phyloP scores from a whole-genome alignment of 2,113 vertebrate species.

The Pterocles orientalis region DNA sequence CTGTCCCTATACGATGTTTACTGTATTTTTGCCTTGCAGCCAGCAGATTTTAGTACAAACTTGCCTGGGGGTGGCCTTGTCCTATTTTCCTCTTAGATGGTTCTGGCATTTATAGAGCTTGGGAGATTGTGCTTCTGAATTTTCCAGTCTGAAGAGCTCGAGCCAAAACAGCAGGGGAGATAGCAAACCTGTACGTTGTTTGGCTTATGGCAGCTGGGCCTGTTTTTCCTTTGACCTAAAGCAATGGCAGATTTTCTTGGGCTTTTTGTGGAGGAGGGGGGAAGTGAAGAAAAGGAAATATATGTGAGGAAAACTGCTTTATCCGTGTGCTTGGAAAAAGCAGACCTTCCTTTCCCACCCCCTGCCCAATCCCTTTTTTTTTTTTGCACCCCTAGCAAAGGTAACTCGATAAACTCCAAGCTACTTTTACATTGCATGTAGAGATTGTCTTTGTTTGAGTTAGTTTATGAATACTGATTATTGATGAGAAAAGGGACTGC shows the following conservation, averaged over 20 bases:
- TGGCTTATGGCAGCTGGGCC: slow-evolving; percentile 66
- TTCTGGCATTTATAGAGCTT: slow-evolving; percentile 72
- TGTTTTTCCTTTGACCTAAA: slow-evolving; percentile 72
- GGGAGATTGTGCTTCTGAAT: slow-evolving; percentile 67
- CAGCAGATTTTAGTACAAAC: slow-evolving; percentile 71
- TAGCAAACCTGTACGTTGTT: slow-evolving; percentile 66
- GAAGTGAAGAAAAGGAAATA: neutral
- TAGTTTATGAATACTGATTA: neutral
- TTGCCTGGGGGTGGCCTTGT: slow-evolving; percentile 67
- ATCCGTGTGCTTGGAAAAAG: neutral
- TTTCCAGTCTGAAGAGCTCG: slow-evolving; percentile 67
- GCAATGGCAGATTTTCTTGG: slow-evolving; percentile 58
- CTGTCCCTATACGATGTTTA: slow-evolving; percentile 64
- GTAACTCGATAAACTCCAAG: neutral
- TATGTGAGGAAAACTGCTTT: neutral
- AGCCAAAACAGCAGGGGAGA: slow-evolving; percentile 69
- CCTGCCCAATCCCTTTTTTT: neutral
- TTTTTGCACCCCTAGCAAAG: neutral
- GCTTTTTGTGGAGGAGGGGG: slow-evolving; percentile 5
- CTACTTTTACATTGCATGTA: neutral
- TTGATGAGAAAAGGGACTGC: neutral
- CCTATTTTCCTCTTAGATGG: slow-evolving; percentile 71
- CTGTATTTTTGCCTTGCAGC: slow-evolving; percentile 51
- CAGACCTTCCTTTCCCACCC: neutral
- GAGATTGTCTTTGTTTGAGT: neutral